These are phyloP conservation scores for Graphium colonna DNA, from an alignment of 2,888 invertebrate genomes.

Conservation along the genomic window DNA sequence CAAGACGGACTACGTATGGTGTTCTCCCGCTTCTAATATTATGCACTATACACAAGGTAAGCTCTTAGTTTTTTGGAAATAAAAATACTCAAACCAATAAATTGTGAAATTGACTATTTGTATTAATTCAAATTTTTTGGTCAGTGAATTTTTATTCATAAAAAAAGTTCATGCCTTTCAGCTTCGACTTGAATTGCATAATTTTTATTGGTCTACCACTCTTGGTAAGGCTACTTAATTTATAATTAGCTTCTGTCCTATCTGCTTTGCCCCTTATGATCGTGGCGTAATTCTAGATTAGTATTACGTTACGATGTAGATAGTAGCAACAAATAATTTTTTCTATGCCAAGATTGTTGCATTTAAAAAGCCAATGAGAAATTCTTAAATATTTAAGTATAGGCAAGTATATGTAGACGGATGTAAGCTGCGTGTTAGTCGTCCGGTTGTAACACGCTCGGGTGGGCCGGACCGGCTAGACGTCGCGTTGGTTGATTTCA, in stretches of 20 bases:
- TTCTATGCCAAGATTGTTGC: neutral
- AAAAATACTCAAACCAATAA: too few relatives aligned
- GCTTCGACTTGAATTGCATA: neutral
- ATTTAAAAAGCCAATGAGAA: neutral
- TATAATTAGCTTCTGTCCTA: too few relatives aligned
- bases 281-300: too few relatives aligned
- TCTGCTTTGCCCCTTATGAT: too few relatives aligned
- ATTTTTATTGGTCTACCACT: too few relatives aligned
- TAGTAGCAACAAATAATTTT: neutral
- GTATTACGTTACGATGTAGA: neutral
- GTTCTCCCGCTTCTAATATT: constrained; percentile 37
- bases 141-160: neutral
- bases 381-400: neutral
- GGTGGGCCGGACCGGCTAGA: constrained; percentile 39
- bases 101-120: too few relatives aligned
- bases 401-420: neutral
- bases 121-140: neutral
- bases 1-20: constrained; percentile 34
- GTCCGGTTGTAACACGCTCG: constrained; percentile 16
- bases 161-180: neutral
- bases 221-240: too few relatives aligned
- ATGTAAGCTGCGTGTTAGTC: neutral
- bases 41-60: constrained; percentile 73
- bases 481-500: constrained; percentile 64
- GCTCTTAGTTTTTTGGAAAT: constrained; percentile 18